These are phyloP conservation scores for Drosophila bifasciata DNA, from an alignment of 1,140 invertebrate species.

Conservation along the genomic window DNA sequence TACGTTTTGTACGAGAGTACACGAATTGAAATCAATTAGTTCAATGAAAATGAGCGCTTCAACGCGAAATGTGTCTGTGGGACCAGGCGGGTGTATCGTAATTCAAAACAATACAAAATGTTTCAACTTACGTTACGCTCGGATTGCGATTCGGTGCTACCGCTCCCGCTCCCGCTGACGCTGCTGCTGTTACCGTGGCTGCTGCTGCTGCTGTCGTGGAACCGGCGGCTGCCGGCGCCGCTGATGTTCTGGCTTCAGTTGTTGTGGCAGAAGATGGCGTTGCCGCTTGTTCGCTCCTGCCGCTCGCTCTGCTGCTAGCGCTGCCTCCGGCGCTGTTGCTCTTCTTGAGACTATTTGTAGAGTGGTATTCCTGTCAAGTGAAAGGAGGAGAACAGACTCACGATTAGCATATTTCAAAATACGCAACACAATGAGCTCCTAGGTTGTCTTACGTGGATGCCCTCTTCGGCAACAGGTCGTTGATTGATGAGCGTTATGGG, in stretches of 20 bases:
- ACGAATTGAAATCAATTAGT: constrained; percentile 82
- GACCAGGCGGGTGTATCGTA: constrained; percentile 48
- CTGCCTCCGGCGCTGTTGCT: constrained; percentile 57
- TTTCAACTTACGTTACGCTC: constrained; percentile 85
- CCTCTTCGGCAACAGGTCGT: constrained; percentile 95
- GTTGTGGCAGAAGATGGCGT: constrained; percentile 76
- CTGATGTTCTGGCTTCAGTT: constrained; percentile 67
- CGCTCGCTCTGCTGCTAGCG: constrained; percentile 68
- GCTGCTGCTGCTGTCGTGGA: constrained; percentile 50
- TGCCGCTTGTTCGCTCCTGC: constrained; percentile 76
- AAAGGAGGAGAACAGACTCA: constrained; percentile 1
- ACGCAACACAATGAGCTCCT: constrained; percentile 22
- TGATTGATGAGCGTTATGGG: constrained; percentile 98
- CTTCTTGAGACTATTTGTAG: constrained; percentile 83
- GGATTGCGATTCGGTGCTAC: constrained; percentile 82
- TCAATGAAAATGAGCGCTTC: constrained; percentile 73
- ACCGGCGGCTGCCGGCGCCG: constrained; percentile 37
- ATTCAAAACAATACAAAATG: constrained; percentile 70
- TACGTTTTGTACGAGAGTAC: background rate
- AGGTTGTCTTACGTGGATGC: constrained; percentile 90
- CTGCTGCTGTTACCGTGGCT: constrained; percentile 55
- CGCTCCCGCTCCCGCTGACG: constrained; percentile 51
- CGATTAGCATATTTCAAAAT: constrained; percentile 14
- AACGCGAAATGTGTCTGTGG: constrained; percentile 46
- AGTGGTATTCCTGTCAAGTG: constrained; percentile 83